Conservation (phyloP, 2,888 invertebrate genomes). For the Nomada fabriciana region DNA sequence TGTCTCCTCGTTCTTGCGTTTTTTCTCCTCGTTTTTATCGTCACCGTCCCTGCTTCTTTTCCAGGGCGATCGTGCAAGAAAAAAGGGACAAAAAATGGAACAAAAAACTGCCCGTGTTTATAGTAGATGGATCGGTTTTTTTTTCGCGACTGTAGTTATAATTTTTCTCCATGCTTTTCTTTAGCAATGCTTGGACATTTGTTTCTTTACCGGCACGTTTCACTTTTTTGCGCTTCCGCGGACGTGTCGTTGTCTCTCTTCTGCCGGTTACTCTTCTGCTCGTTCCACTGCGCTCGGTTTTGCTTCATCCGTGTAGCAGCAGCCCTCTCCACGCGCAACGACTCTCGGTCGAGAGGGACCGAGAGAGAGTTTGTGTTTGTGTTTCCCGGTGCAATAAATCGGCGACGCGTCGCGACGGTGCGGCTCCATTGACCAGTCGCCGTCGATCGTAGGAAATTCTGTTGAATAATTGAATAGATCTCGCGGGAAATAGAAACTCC, state of each 20-base stretch:
- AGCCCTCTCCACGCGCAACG: not conserved
- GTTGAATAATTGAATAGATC: conserved; percentile 36
- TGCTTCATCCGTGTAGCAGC: not conserved
- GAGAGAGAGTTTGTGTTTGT: conserved; percentile 1
- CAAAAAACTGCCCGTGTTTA: not conserved
- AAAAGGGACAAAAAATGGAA: too few species aligned
- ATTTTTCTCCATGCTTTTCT: not conserved
- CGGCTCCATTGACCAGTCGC: not conserved
- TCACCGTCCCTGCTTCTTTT: not conserved
- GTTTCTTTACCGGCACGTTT: conserved; percentile 39
- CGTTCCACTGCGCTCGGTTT: not conserved
- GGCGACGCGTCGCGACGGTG: not conserved
- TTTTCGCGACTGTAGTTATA: not conserved
- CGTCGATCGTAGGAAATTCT: conserved; percentile 22
- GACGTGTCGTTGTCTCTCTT: not conserved
- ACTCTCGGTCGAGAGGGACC: too few species aligned
- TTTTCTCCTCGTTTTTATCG: not conserved
- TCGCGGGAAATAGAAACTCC: conserved; percentile 60
- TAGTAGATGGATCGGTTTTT: not conserved
- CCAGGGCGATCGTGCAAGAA: not conserved
- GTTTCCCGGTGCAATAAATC: conserved; percentile 14
- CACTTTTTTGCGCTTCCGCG: conserved; percentile 32
- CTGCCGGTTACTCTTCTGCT: too few species aligned
- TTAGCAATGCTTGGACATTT: not conserved
- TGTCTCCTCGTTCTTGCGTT: not conserved